Evolutionary conservation across 2,113 vertebrate genomes (phyloP).

Genomic region (Tetraodon nigroviridis): DNA sequence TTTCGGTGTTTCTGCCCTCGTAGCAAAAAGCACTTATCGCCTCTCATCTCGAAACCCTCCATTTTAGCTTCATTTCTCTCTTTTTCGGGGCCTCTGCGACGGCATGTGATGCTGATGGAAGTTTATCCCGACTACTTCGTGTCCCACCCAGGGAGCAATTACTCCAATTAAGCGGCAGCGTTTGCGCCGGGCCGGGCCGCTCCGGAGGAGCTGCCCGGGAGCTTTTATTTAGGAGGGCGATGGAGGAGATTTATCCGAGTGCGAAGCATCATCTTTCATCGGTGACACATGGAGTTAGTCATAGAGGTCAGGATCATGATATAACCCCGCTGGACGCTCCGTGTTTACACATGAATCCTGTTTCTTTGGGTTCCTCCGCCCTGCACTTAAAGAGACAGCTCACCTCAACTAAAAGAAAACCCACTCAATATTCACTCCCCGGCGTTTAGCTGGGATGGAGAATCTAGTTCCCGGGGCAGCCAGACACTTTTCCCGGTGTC

Average conservation of each 20-base stretch:
- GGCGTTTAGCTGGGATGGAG: too few relatives aligned
- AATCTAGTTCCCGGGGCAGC: too few relatives aligned
- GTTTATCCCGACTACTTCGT: constrained; percentile 53
- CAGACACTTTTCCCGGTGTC: too few relatives aligned
- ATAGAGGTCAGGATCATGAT: constrained; percentile 1
- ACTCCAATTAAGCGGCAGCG: constrained; percentile 35
- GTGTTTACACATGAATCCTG: background rate
- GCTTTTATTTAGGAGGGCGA: too few relatives aligned
- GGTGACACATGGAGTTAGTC: constrained; percentile 18
- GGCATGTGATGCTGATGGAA: constrained; percentile 47
- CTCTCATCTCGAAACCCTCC: constrained; percentile 52
- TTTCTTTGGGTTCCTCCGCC: background rate
- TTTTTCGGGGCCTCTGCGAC: constrained; percentile 43
- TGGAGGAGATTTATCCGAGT: background rate
- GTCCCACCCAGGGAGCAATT: constrained; percentile 54
- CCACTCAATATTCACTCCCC: too few relatives aligned
- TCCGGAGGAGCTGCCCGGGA: background rate
- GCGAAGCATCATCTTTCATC: background rate
- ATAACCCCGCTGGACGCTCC: background rate
- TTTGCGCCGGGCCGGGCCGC: background rate
- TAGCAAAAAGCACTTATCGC: constrained; percentile 24
- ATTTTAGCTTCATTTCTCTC: constrained; percentile 49
- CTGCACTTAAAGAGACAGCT: background rate
- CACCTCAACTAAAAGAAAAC: background rate
- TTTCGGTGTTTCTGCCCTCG: constrained; percentile 29